Conservation (phyloP, 2,888 invertebrate genomes). For the Temnothorax unifasciatus region DNA sequence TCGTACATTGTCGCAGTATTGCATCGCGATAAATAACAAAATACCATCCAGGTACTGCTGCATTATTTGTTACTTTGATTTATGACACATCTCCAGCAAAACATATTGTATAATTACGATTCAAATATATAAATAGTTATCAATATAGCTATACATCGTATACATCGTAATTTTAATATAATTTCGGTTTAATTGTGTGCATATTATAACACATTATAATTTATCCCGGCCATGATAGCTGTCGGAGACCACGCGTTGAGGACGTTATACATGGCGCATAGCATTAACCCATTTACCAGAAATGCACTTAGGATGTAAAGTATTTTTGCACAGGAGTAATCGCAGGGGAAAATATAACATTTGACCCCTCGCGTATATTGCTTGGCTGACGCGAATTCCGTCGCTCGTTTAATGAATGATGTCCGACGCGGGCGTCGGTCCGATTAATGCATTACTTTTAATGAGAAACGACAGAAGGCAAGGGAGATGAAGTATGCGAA, state of each 20-base stretch:
- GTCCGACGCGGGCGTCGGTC: not conserved
- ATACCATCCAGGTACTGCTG: not conserved
- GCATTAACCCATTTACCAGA: constrained; percentile 34
- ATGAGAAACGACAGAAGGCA: constrained; percentile 1
- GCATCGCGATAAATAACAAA: constrained; percentile 32
- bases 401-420: not conserved
- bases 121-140: constrained; percentile 30
- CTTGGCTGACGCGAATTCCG: not conserved
- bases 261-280: constrained; percentile 9
- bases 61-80: constrained; percentile 27
- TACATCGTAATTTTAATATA: not conserved
- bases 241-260: not conserved
- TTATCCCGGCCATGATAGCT: constrained; percentile 11
- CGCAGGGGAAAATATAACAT: constrained; percentile 7
- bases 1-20: constrained; percentile 24
- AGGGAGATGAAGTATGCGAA: constrained; percentile 21
- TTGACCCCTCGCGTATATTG: not conserved
- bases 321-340: constrained; percentile 15
- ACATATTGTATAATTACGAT: not conserved
- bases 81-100: constrained; percentile 2
- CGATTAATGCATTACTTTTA: constrained; percentile 57
- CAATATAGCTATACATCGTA: not conserved
- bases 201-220: constrained; percentile 22
- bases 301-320: not conserved
- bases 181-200: constrained; percentile 8